Evolutionary conservation across 2,113 vertebrate genomes (phyloP).

Genomic region (Tautogolabrus adspersus): DNA sequence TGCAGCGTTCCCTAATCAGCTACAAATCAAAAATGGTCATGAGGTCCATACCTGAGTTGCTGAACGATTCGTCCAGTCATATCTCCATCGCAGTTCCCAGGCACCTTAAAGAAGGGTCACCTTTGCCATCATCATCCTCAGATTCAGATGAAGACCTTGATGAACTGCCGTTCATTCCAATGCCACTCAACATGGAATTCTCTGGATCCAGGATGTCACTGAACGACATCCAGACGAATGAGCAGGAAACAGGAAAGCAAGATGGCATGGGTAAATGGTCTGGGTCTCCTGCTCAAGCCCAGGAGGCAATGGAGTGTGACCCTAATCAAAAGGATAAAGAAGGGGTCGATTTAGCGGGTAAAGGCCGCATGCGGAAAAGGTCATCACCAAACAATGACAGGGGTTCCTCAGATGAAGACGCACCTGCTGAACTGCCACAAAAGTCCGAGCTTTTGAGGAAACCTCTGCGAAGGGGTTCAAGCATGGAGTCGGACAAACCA

Average conservation of each 20-base stretch:
- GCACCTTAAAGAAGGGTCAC: slow-evolving; percentile 88
- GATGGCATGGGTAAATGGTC: slow-evolving; percentile 74
- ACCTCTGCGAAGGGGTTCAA: slow-evolving; percentile 86
- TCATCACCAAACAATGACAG: slow-evolving; percentile 73
- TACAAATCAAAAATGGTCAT: slow-evolving; percentile 99
- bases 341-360: slow-evolving; percentile 64
- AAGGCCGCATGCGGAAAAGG: slow-evolving; percentile 70
- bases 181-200: slow-evolving; percentile 93
- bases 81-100: slow-evolving; percentile 93
- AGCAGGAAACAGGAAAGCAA: slow-evolving; percentile 77
- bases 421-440: slow-evolving; percentile 68
- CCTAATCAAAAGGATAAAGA: slow-evolving; percentile 58
- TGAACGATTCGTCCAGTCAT: slow-evolving; percentile 91
- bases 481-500: slow-evolving; percentile 84
- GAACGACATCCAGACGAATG: slow-evolving; percentile 90
- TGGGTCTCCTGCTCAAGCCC: slow-evolving; percentile 32
- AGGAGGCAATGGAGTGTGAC: slow-evolving; percentile 82
- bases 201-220: slow-evolving; percentile 93
- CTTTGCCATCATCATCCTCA: slow-evolving; percentile 92
- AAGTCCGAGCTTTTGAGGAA: slow-evolving; percentile 81
- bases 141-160: slow-evolving; percentile 96
- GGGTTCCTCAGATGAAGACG: slow-evolving; percentile 87
- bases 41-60: slow-evolving; percentile 92
- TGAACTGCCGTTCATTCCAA: slow-evolving; percentile 94
- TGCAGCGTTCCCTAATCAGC: slow-evolving; percentile 94